Percentiles rank a stretch among this genome's conserved stretches.
phyloP scores from a whole-genome alignment of 37 sponge, comb jelly and placozoan species.

The Hexactinellida sp. region DNA sequence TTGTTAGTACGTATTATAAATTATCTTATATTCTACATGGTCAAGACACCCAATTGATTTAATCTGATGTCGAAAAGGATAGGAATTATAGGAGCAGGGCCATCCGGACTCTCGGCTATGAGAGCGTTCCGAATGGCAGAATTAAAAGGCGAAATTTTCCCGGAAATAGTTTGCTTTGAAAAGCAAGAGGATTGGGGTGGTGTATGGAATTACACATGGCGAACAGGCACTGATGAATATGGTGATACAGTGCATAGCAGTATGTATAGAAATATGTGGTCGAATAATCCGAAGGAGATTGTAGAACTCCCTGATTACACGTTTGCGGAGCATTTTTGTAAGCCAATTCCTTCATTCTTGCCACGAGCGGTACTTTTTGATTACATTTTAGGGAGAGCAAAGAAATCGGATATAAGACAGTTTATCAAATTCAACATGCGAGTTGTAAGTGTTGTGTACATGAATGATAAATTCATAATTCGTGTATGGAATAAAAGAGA shows the following conservation, averaged over 20 bases:
- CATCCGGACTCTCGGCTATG: slow-evolving; percentile 1
- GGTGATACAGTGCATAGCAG: slow-evolving; percentile 21
- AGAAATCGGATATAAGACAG: no score
- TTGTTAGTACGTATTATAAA: no score
- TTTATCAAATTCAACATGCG: neutral
- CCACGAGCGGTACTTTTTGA: no score
- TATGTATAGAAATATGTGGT: slow-evolving; percentile 28
- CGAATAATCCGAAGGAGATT: slow-evolving; percentile 28
- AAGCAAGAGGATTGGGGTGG: slow-evolving; percentile 22
- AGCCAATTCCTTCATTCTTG: no score
- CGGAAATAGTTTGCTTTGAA: slow-evolving; percentile 16
- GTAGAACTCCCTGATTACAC: slow-evolving; percentile 32
- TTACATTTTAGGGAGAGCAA: no score
- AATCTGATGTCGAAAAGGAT: no score
- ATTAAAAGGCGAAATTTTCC: neutral
- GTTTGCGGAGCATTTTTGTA: slow-evolving; percentile 25
- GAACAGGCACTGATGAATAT: slow-evolving; percentile 20
- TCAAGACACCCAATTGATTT: no score
- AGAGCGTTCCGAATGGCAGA: neutral
- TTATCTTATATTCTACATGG: no score
- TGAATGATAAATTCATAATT: neutral
- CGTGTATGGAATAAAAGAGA: no score
- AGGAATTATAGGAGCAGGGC: slow-evolving; percentile 17
- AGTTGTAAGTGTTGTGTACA: neutral
- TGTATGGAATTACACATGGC: slow-evolving; percentile 20